Conservation (phyloP, 2,888 invertebrate species). For the Brachypalpus laphriformis region DNA sequence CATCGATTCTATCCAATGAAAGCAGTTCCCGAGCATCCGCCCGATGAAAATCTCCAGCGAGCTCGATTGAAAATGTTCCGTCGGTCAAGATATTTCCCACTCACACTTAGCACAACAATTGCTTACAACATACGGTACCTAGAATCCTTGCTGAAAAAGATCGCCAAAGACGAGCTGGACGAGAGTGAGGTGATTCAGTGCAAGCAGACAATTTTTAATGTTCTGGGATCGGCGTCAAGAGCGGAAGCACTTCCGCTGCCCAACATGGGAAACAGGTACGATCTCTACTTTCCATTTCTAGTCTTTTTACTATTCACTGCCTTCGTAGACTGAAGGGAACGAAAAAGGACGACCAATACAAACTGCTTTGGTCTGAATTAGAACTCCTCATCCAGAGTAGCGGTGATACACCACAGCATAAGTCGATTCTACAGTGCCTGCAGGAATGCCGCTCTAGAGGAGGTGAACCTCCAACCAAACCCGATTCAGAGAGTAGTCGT, state of each 20-base stretch:
- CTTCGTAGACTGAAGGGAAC: conserved; percentile 81
- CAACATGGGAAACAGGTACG: conserved; percentile 87
- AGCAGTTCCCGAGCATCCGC: conserved; percentile 79
- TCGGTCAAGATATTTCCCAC: conserved; percentile 93
- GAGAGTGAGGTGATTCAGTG: conserved; percentile 95
- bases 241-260: conserved; percentile 91
- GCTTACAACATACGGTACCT: conserved; percentile 93
- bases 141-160: conserved; percentile 90
- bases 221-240: conserved; percentile 91
- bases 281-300: neutral
- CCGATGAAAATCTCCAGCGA: conserved; percentile 83
- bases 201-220: conserved; percentile 91
- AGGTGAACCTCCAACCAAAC: conserved; percentile 85
- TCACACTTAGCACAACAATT: conserved; percentile 94
- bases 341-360: conserved; percentile 94
- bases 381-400: conserved; percentile 92
- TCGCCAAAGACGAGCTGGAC: conserved; percentile 91
- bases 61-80: conserved; percentile 89
- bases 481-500: conserved; percentile 84
- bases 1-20: conserved; percentile 91
- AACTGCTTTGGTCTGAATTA: conserved; percentile 94
- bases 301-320: neutral
- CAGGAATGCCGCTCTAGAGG: conserved; percentile 87
- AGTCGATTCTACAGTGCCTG: conserved; percentile 90
- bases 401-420: conserved; percentile 90